Evolutionary conservation across 2,113 vertebrate genomes (phyloP).

Genomic region (Orthochromis indermauri): DNA sequence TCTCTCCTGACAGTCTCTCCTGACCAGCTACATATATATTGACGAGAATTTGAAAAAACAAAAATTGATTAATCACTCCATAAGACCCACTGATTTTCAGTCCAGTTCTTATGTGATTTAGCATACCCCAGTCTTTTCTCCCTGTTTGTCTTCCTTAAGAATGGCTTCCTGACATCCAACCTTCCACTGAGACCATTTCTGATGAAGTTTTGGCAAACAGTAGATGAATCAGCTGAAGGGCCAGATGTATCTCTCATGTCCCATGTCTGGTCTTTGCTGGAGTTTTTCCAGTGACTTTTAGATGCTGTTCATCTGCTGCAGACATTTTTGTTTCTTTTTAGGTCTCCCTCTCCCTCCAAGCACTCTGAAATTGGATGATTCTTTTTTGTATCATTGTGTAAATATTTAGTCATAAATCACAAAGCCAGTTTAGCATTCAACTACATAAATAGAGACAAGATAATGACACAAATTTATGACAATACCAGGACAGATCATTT

Average conservation of each 20-base stretch:
- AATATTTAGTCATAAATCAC: background rate
- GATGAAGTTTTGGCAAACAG: background rate
- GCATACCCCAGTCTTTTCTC: background rate
- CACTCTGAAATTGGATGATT: background rate
- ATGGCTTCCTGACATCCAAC: background rate
- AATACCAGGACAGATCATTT: background rate
- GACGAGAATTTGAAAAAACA: background rate
- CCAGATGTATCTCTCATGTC: background rate
- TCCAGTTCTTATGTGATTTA: background rate
- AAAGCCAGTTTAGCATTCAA: background rate
- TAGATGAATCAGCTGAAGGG: background rate
- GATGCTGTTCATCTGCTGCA: background rate
- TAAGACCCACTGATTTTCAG: background rate
- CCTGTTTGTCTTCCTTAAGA: background rate
- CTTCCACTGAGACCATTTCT: background rate
- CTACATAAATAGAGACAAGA: background rate
- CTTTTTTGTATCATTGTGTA: background rate
- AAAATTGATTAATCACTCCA: background rate
- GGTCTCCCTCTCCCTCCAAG: background rate
- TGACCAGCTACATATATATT: background rate
- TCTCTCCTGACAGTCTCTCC: background rate
- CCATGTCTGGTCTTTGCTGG: background rate
- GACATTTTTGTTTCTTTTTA: background rate
- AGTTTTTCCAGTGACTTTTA: background rate
- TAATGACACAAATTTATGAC: background rate